These are phyloP conservation scores for Nothobranchius kuhntae DNA, from an alignment of 2,113 vertebrate species.

Conservation along the genomic window DNA sequence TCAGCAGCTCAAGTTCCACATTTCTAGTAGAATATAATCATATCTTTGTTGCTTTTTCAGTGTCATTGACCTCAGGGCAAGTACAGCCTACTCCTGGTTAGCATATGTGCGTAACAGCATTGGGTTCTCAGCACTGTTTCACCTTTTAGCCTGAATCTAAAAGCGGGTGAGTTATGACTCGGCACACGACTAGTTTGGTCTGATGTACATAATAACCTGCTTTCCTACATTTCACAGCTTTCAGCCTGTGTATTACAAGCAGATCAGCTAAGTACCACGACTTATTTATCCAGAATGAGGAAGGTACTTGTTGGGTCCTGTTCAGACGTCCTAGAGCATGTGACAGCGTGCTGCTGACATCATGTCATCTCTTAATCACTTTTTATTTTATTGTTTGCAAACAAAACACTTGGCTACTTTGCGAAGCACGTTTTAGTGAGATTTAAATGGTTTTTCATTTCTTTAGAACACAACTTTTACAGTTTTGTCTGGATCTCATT, in stretches of 20 bases:
- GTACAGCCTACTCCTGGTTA: neutral
- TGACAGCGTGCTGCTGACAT: slow-evolving; percentile 41
- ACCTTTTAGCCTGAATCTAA: neutral
- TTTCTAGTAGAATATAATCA: slow-evolving; percentile 10
- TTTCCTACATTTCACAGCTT: slow-evolving; percentile 25
- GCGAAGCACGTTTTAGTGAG: neutral
- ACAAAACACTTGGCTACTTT: neutral
- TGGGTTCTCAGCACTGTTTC: neutral
- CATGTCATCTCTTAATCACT: neutral
- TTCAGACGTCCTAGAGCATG: slow-evolving; percentile 65
- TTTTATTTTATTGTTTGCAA: neutral
- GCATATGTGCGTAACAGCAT: neutral
- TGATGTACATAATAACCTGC: slow-evolving; percentile 1
- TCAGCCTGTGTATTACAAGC: neutral
- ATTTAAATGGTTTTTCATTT: neutral
- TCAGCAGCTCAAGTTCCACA: slow-evolving; percentile 2
- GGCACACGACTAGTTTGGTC: slow-evolving; percentile 4
- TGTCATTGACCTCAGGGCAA: slow-evolving; percentile 17
- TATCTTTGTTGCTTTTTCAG: slow-evolving; percentile 25
- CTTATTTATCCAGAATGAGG: slow-evolving; percentile 49
- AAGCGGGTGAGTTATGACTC: neutral
- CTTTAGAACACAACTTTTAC: neutral
- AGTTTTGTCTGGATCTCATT: too few species aligned
- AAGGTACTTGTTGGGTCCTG: slow-evolving; percentile 57
- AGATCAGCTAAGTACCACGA: slow-evolving; percentile 13